Percentiles rank a stretch among this genome's conserved stretches.
These are phyloP conservation scores for Eupithecia abbreviata DNA, from an alignment of 2,888 invertebrate genomes.

Conservation along the genomic window DNA sequence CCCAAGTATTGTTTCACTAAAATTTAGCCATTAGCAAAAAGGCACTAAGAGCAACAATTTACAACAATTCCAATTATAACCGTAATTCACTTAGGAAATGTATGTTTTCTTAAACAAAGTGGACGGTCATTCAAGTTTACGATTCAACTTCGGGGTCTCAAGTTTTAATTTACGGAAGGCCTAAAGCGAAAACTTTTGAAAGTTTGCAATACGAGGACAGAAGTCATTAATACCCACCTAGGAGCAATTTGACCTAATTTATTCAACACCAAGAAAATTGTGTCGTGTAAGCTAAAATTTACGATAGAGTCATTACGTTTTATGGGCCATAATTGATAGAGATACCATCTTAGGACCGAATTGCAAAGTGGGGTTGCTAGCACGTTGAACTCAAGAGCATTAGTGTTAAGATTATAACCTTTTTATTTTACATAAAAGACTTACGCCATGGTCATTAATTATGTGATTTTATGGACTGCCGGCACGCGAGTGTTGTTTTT, in stretches of 20 bases:
- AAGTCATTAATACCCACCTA: slow-evolving; percentile 63
- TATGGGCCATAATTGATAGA: slow-evolving; percentile 83
- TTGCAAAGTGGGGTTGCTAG: slow-evolving; percentile 77
- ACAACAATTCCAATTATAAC: slow-evolving; percentile 17
- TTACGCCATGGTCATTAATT: slow-evolving; percentile 78
- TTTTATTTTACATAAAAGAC: slow-evolving; percentile 72
- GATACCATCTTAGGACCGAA: slow-evolving; percentile 78
- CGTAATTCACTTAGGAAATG: slow-evolving; percentile 26
- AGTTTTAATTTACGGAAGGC: slow-evolving; percentile 43
- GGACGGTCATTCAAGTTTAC: slow-evolving; percentile 33
- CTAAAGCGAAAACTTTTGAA: slow-evolving; percentile 33
- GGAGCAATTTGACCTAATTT: slow-evolving; percentile 74
- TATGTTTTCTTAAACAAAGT: slow-evolving; percentile 39
- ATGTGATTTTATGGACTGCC: slow-evolving; percentile 69
- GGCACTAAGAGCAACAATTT: neutral
- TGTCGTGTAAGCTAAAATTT: slow-evolving; percentile 81
- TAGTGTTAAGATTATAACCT: slow-evolving; percentile 71
- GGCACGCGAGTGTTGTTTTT: slow-evolving; percentile 68
- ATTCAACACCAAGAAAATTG: slow-evolving; percentile 79
- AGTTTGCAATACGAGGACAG: slow-evolving; percentile 52
- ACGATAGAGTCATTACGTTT: slow-evolving; percentile 83
- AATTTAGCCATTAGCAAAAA: neutral
- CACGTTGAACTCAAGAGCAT: slow-evolving; percentile 74
- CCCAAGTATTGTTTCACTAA: neutral
- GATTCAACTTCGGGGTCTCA: slow-evolving; percentile 33